These are phyloP conservation scores for Promerops cafer DNA, from an alignment of 2,113 vertebrate genomes.

Conservation along the genomic window DNA sequence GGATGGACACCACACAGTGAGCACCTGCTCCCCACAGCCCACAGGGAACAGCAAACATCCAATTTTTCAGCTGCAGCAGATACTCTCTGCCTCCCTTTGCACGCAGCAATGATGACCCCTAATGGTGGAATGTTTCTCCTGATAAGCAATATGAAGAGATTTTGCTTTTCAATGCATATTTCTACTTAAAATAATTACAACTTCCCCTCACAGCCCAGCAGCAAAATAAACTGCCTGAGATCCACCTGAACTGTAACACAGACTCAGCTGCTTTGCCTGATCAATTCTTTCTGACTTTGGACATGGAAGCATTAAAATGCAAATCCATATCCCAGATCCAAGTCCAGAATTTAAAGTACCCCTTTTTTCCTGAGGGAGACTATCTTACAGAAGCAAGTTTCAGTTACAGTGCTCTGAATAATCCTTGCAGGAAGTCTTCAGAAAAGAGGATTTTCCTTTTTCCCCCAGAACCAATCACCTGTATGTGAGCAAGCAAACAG, in stretches of 20 bases:
- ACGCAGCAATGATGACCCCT: constrained; percentile 34
- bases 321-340: background rate
- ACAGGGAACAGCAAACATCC: background rate
- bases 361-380: background rate
- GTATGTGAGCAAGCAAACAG: background rate
- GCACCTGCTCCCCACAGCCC: background rate
- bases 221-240: background rate
- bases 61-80: background rate
- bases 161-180: background rate
- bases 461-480: background rate
- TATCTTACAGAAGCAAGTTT: background rate
- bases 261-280: background rate
- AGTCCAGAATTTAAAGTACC: background rate
- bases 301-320: background rate
- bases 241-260: background rate
- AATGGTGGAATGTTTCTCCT: constrained; percentile 9
- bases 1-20: background rate
- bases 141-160: background rate
- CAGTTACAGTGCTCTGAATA: background rate
- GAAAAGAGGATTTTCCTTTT: background rate
- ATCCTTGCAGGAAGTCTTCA: background rate
- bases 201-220: background rate
- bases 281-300: background rate
- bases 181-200: background rate
- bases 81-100: background rate